Conservation (phyloP, 2,113 vertebrate species). For the Gnathonemus echidnorhynchus region DNA sequence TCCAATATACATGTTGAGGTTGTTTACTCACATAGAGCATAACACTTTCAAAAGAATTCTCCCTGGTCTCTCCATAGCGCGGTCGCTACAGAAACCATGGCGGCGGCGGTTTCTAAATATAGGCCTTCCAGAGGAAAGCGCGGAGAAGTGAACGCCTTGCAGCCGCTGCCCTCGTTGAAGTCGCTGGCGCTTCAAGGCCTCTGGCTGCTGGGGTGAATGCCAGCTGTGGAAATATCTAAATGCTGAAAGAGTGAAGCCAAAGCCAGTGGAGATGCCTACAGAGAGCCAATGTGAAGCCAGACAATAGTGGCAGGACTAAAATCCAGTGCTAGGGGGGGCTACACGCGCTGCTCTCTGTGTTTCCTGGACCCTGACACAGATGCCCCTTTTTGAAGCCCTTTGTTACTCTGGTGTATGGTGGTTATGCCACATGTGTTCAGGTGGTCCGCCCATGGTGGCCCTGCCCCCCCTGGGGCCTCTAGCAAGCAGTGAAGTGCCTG, state of each 20-base stretch:
- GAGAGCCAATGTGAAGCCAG: neutral
- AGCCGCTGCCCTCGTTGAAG: neutral
- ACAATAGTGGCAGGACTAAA: neutral
- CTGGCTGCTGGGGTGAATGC: neutral
- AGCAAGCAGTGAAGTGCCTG: neutral
- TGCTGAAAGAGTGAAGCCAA: neutral
- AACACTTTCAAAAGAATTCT: neutral
- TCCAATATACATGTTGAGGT: neutral
- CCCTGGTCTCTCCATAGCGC: neutral
- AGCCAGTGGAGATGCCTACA: neutral
- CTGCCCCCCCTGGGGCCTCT: neutral
- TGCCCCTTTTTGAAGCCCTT: neutral
- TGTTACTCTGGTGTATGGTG: neutral
- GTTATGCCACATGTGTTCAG: neutral
- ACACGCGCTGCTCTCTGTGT: neutral
- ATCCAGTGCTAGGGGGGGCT: neutral
- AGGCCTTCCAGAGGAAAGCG: neutral
- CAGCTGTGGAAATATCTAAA: neutral
- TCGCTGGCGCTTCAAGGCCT: neutral
- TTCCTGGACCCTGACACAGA: neutral
- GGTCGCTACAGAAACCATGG: conserved; percentile 10
- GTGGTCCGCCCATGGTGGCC: neutral
- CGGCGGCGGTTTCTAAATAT: conserved; percentile 5
- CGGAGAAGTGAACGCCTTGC: neutral
- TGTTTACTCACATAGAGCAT: neutral